phyloP scores from a whole-genome alignment of 2,888 invertebrate species.

The Deilephila porcellus region DNA sequence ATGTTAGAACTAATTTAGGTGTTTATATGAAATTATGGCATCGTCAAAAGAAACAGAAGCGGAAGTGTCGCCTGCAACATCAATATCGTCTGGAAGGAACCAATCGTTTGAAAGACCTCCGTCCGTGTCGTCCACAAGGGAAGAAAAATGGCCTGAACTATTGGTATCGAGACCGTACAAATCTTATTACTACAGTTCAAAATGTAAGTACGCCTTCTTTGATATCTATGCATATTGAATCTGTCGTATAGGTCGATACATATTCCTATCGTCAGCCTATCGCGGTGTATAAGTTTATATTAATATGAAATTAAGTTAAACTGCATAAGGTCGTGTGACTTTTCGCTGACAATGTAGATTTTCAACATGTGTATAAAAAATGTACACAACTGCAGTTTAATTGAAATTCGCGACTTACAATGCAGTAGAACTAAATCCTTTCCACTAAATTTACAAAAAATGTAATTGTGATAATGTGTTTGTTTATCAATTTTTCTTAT shows the following conservation, averaged over 20 bases:
- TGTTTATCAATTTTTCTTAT: background rate
- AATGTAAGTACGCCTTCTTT: slow-evolving; percentile 64
- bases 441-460: background rate
- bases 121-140: slow-evolving; percentile 68
- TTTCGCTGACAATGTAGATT: background rate
- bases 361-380: background rate
- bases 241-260: background rate
- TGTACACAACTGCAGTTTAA: background rate
- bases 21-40: slow-evolving; percentile 59
- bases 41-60: slow-evolving; percentile 64
- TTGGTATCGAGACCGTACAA: slow-evolving; percentile 75
- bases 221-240: background rate
- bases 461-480: background rate
- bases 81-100: slow-evolving; percentile 67
- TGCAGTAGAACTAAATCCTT: background rate
- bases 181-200: slow-evolving; percentile 74
- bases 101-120: slow-evolving; percentile 70
- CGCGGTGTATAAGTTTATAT: background rate
- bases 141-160: slow-evolving; percentile 82
- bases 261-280: background rate
- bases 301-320: background rate
- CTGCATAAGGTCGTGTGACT: background rate
- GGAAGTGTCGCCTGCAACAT: slow-evolving; percentile 68
- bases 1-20: slow-evolving; percentile 46
- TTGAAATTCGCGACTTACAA: background rate